A percentile compares a stretch with the other conserved stretches of the same genome.
These are phyloP conservation scores for Oryzias celebensis DNA, from an alignment of 2,113 vertebrate species.

Conservation along the genomic window DNA sequence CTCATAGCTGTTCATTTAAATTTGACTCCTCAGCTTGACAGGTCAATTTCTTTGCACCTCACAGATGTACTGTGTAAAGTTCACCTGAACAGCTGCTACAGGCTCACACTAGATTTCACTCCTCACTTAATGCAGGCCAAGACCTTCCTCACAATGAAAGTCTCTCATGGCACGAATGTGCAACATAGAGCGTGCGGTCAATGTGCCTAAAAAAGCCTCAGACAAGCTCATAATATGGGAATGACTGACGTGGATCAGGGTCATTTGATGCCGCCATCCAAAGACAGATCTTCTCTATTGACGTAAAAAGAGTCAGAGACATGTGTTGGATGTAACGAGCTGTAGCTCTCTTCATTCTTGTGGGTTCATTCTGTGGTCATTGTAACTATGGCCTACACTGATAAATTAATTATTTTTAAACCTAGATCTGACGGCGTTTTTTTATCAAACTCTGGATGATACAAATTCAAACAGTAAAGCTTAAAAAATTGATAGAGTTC, in stretches of 20 bases:
- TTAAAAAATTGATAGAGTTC: no score
- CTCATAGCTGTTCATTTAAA: constrained; percentile 22
- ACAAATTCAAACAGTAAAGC: neutral
- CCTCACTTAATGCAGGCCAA: neutral
- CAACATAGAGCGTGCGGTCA: constrained; percentile 22
- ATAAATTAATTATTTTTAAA: neutral
- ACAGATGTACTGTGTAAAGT: constrained; percentile 25
- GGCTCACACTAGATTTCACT: constrained; percentile 16
- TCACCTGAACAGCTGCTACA: constrained; percentile 60
- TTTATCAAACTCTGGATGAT: neutral
- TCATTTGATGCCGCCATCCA: constrained; percentile 26
- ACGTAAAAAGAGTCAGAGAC: neutral
- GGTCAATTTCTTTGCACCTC: constrained; percentile 20
- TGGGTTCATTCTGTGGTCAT: neutral
- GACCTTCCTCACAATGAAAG: constrained; percentile 1
- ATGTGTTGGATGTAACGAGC: neutral
- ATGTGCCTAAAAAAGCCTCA: constrained; percentile 9
- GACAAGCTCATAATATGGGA: constrained; percentile 26
- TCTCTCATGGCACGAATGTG: constrained; percentile 6
- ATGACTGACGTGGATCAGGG: constrained; percentile 24
- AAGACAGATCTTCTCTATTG: constrained; percentile 6
- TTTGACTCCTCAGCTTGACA: neutral
- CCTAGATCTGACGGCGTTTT: neutral
- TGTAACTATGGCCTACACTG: neutral
- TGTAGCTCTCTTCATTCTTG: neutral